Base-by-base conservation (phyloP, 2,888 invertebrate genomes). In the Gymnoscelis rufifasciata region DNA sequence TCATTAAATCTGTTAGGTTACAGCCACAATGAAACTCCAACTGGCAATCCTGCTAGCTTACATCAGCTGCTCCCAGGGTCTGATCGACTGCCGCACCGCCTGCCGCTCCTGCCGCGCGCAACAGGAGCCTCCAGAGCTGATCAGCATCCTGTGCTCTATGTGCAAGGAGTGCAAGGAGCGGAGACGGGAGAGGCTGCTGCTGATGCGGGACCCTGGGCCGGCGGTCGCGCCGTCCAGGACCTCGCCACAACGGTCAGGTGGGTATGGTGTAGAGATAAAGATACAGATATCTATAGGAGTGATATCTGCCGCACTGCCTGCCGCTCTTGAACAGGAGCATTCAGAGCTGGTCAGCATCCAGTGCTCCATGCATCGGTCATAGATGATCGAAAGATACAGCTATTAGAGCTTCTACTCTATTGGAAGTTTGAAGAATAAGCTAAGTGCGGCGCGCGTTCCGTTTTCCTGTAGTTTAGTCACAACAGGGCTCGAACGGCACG, bases 61-160 rank as follows among this genome's bases (percentile, higher is more conserved):
- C 6, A 1, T 35, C 2, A 15, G 35, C 19, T 19, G 35, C 11
- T 7, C 3, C 44, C 31, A n/a, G 43, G 0, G 63, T 54, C n/a
- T 58, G 39, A 62, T 83, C 36, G 71, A 74, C 66, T 83, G 83
- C 53, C 57, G 66, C 28, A 57, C 60, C 1, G 76, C 83, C 0
- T 83, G 83, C 60, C 59, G 55, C 10, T 62, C 60, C n/a, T 83
- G 83, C 55, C 57, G 56, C 26, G 60, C 62, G 26, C 54, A 63
- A 12, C 31, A 38, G 3, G 68, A 65, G 8, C 60, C 60, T 7
- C 50, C 62, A 0, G 57, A 62, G 0, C 41, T 78, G n/a, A 42
- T 79, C 36, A 75, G 81, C 43, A 74, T 83, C 14, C 75, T 82
- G 68, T 84, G 84, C 56, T 68, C 78, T 13, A 83, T 84, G 84